These are phyloP conservation scores for Hypomecis punctinalis DNA, from an alignment of 2,888 invertebrate genomes.

Conservation along the genomic window DNA sequence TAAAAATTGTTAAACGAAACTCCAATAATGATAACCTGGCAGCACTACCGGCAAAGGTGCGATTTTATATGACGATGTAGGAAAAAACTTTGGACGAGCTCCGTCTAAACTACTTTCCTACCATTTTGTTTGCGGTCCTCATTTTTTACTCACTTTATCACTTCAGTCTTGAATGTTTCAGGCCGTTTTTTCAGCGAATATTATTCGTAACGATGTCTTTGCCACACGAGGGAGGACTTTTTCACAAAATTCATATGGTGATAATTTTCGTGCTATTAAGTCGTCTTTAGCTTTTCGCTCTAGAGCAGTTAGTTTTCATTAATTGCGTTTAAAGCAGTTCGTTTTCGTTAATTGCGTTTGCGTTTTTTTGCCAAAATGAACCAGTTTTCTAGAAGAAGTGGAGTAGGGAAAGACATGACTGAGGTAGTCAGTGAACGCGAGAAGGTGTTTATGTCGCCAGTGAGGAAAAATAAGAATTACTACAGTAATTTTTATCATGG, in stretches of 20 bases:
- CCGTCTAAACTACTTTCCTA: slow-evolving; percentile 10
- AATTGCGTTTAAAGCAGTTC: no score
- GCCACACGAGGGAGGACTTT: slow-evolving; percentile 2
- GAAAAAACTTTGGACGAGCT: neutral
- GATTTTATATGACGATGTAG: slow-evolving; percentile 2
- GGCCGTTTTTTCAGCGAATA: slow-evolving; percentile 25
- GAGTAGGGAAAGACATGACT: slow-evolving; percentile 11
- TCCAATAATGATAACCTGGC: no score
- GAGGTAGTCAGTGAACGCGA: slow-evolving; percentile 38
- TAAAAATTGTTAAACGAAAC: no score
- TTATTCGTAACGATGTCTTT: slow-evolving; percentile 28
- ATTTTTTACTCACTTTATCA: slow-evolving; percentile 32
- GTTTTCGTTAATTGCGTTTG: neutral
- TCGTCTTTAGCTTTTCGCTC: slow-evolving; percentile 4
- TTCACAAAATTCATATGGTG: slow-evolving; percentile 7
- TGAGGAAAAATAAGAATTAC: slow-evolving; percentile 31
- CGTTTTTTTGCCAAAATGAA: slow-evolving; percentile 6
- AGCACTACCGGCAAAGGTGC: slow-evolving; percentile 5
- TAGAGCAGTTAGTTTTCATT: neutral
- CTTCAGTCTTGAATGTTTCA: slow-evolving; percentile 22
- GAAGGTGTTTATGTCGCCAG: slow-evolving; percentile 40
- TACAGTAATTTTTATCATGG: slow-evolving; percentile 28
- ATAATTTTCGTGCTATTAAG: slow-evolving; percentile 14
- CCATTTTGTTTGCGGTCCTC: slow-evolving; percentile 26
- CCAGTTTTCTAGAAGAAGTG: neutral